Base-by-base conservation (phyloP, 2,113 vertebrate species). In the Plecotus auritus region DNA sequence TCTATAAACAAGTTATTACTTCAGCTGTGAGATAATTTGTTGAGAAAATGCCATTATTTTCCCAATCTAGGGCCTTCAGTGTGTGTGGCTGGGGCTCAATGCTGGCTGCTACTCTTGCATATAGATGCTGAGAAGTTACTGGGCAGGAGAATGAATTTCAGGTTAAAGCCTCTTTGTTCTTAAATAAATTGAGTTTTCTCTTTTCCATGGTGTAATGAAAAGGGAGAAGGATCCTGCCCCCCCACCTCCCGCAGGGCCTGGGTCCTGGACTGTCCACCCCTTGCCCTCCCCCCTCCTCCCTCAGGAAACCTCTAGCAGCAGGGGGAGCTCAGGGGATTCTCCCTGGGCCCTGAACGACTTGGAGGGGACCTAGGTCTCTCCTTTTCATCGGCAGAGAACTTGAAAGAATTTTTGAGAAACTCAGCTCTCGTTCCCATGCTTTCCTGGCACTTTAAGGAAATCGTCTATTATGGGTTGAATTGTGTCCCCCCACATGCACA, bases 1-100 rank as follows among this genome's bases (percentile, higher is more conserved):
- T 95, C 85, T 97, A 47, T 97, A 94, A 97, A 95, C 97, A 95
- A 73, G 37, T 69, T 95, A 95, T 97, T 97, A 78, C 51, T 96
- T 86, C 47, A 77, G 47, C 51, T 45, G 26, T 0, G 9, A 80
- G 42, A 84, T 94, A 95, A 93, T 95, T 90, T 90, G 85, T 83
- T 90, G 85, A 93, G 97, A 97, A 98, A 97, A 85, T 35, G 80
- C 54, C 66, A n/a, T 95, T 95, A 37, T 94, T 95, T 97, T 95
- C 95, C 93, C 82, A 74, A 17, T 93, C 4, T 7, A 76, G 72
- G 42, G 35, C 77, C 87, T 69, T 84, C 13, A 51, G 92, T 13
- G 66, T 30, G 82, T 90, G 4, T 66, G 56, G 83, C 95, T 49
- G 28, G 42, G 54, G n/a, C 51, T 0, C 0, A 20, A 17, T 4